These are phyloP conservation scores for Dyspetes luteomarginatus DNA, from an alignment of 2,888 invertebrate species.

Conservation along the genomic window DNA sequence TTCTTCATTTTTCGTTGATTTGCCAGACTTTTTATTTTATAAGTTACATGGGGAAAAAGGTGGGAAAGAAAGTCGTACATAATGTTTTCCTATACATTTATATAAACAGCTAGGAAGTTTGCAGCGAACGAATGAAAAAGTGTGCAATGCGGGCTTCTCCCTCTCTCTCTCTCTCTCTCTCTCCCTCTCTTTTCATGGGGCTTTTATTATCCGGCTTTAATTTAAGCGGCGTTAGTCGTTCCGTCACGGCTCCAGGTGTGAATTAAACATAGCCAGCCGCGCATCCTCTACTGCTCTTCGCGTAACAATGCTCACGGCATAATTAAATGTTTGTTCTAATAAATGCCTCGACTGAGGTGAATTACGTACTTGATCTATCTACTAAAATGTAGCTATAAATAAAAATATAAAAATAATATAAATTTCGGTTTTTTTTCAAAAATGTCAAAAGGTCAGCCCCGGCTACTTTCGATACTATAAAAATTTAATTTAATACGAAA, in stretches of 20 bases:
- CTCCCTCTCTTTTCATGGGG: slow-evolving; percentile 64
- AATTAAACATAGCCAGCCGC: slow-evolving; percentile 78
- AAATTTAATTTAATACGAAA: too few species aligned
- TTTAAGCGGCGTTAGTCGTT: slow-evolving; percentile 82
- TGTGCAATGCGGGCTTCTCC: slow-evolving; percentile 33
- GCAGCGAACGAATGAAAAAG: slow-evolving; percentile 55
- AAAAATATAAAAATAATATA: slow-evolving; percentile 3
- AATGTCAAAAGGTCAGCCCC: too few species aligned
- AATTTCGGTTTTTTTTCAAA: too few species aligned
- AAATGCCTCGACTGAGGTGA: slow-evolving; percentile 73
- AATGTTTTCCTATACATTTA: slow-evolving; percentile 24
- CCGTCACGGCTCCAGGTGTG: slow-evolving; percentile 80
- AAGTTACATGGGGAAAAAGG: slow-evolving; percentile 35
- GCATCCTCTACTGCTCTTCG: slow-evolving; percentile 65
- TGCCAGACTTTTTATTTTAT: slow-evolving; percentile 31
- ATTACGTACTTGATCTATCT: slow-evolving; percentile 38
- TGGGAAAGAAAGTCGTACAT: slow-evolving; percentile 58
- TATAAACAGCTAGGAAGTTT: slow-evolving; percentile 31
- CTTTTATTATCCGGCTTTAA: slow-evolving; percentile 83
- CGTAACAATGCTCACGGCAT: slow-evolving; percentile 77
- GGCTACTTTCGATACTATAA: too few species aligned
- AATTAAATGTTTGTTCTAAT: slow-evolving; percentile 81
- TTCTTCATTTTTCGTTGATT: slow-evolving; percentile 31
- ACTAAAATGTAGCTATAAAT: neutral
- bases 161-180: slow-evolving; percentile 1